Base-by-base conservation (phyloP, 2,113 vertebrate species). In the Chaenogobius annularis region DNA sequence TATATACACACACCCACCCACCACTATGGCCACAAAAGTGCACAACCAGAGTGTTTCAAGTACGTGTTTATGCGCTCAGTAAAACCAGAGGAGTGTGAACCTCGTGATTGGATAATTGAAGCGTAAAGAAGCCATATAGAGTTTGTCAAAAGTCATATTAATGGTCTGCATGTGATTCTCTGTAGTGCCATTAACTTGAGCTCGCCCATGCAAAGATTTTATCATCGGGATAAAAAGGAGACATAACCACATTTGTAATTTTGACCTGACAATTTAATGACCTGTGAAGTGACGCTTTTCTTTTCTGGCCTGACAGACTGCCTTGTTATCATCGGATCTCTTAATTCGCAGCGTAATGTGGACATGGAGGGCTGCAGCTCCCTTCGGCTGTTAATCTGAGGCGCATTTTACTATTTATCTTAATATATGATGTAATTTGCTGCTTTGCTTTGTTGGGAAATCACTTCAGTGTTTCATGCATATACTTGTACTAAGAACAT, bases 41-140 rank as follows among this genome's bases (percentile, higher is more conserved):
- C 65, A 52, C 10, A 61, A 69, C 37, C 69, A 58, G 50, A 59
- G 73, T 54, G 37, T 70, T 54, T 80, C 65, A 77, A 79, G 73
- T n/a, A 31, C 59, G 71, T 82, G 31, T 81, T 78, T 84, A 62
- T 81, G 75, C 22, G 20, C 79, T 79, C 83, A 81, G 84, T 79
- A 77, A 83, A 66, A 73, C 15, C 19, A 73, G 58, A 72, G 63
- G 76, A 50, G 72, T 75, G 31, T 72, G 83, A 73, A 82, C 85
- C 68, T 55, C 79, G 68, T 83, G 83, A 90, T 84, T 80, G 75
- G 76, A 81, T 88, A 89, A 88, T 78, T 88, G 83, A 88, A 82
- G 82, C 81, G 69, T 88, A 78, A 67, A 82, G 72, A 80, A 90
- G 73, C 81, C 72, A 64, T 73, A 84, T 48, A 87, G 79, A 75